Evolutionary conservation across 2,113 vertebrate genomes (phyloP).

Genomic region (Coryphaenoides rupestris): DNA sequence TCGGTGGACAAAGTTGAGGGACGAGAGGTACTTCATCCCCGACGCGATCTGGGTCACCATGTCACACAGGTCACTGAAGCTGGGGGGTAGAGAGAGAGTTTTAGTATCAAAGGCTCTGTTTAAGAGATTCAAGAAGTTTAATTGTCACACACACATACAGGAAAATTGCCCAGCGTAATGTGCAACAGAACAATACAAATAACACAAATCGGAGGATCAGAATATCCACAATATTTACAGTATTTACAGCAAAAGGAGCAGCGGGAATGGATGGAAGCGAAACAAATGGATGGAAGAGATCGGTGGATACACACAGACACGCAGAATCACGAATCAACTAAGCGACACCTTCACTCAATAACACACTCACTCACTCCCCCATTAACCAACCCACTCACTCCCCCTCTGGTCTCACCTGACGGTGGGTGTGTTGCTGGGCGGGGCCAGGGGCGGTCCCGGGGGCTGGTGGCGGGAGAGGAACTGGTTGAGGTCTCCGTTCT

Average conservation of each 20-base stretch:
- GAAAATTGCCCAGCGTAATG: too few species aligned
- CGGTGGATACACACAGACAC: background rate
- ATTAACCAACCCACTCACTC: background rate
- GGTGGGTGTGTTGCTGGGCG: constrained; percentile 62
- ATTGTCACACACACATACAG: background rate
- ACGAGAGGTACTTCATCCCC: constrained; percentile 97
- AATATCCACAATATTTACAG: too few species aligned
- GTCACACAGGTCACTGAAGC: constrained; percentile 83
- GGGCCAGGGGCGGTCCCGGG: constrained; percentile 54
- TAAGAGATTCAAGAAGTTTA: too few species aligned
- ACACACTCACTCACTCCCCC: background rate
- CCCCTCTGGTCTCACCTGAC: constrained; percentile 78
- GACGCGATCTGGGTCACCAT: constrained; percentile 96
- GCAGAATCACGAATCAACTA: too few species aligned
- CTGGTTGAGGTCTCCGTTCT: constrained; percentile 98
- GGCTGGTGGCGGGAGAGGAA: constrained; percentile 92
- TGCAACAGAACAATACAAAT: too few species aligned
- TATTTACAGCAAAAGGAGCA: too few species aligned
- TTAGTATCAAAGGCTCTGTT: background rate
- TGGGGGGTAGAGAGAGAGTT: constrained; percentile 36
- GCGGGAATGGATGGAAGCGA: too few species aligned
- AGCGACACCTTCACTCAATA: background rate
- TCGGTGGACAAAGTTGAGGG: constrained; percentile 95
- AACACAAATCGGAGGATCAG: too few species aligned
- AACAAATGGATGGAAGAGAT: too few species aligned